Percentiles rank a stretch among this genome's conserved stretches.
phyloP scores from a whole-genome alignment of 1,140 invertebrate species.

The Nephotettix cincticeps region DNA sequence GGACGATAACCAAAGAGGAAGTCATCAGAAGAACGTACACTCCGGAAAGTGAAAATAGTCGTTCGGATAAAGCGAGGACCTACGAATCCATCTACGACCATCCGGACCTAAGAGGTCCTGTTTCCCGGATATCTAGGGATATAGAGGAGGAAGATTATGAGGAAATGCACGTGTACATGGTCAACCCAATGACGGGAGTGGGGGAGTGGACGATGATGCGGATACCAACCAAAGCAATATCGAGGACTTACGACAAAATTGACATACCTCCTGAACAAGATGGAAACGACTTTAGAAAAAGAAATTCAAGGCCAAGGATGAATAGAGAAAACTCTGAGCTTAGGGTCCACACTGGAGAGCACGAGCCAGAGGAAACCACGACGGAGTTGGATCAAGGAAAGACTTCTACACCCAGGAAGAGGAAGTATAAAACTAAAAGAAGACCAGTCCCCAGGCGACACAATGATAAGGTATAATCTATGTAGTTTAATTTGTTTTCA shows the following conservation, averaged over 20 bases:
- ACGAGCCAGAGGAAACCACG: neutral
- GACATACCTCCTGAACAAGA: neutral
- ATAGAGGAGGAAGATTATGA: neutral
- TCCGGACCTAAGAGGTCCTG: conserved; percentile 25
- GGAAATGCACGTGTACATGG: conserved; percentile 37
- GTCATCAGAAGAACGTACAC: conserved; percentile 28
- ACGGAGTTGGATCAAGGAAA: no score
- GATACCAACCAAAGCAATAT: neutral
- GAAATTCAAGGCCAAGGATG: neutral
- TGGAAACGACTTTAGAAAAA: neutral
- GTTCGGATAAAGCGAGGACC: conserved; percentile 15
- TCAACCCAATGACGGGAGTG: conserved; percentile 36
- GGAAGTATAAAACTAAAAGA: no score
- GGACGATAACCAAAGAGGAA: conserved; percentile 30
- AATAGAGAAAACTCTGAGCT: neutral
- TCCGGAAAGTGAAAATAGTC: conserved; percentile 12
- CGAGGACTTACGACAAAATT: neutral
- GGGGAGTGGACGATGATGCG: conserved; percentile 35
- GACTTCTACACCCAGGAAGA: no score
- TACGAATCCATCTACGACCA: conserved; percentile 6
- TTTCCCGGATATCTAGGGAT: neutral
- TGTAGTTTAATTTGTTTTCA: no score
- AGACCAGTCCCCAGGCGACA: neutral
- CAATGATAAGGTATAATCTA: neutral
- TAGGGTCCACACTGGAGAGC: neutral